Evolutionary conservation across 2,797 vertebrate genomes (phyloP).

Genomic region (Chelon labrosus): DNA sequence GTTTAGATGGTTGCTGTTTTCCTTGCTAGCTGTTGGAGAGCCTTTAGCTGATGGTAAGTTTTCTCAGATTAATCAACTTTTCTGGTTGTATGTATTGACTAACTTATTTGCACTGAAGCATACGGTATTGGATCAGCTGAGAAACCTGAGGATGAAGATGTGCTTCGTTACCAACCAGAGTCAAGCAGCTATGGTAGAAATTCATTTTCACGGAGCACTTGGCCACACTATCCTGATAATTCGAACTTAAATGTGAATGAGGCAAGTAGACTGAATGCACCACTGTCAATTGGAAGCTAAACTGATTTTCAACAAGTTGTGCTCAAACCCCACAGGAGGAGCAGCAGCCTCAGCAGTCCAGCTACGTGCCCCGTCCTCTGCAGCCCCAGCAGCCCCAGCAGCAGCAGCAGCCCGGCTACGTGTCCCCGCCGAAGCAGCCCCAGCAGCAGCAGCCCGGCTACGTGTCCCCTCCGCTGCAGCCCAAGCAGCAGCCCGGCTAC

Average conservation of each 20-base stretch:
- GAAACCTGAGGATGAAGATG: background rate
- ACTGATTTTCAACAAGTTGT: too few species aligned
- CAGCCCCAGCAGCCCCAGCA: background rate
- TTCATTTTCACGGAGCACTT: background rate
- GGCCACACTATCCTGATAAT: background rate
- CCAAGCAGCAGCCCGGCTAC: background rate
- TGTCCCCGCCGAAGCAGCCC: background rate
- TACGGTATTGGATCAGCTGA: background rate
- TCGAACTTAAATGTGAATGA: background rate
- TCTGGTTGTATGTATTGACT: background rate
- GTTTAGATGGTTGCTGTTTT: constrained; percentile 42
- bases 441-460: background rate
- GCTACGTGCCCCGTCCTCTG: too few species aligned
- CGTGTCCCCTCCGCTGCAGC: background rate
- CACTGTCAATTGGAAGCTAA: background rate
- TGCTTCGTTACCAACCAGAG: background rate
- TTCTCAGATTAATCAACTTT: rapidly evolving
- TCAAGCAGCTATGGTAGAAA: background rate
- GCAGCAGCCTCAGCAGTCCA: background rate
- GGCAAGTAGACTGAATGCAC: constrained; percentile 8
- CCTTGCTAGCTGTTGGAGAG: constrained; percentile 7
- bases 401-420: background rate
- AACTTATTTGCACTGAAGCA: constrained; percentile 2
- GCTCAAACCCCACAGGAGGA: too few species aligned
- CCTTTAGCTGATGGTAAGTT: constrained; percentile 33